Conservation (phyloP, 2,797 vertebrate genomes). For the Agapornis canus region DNA sequence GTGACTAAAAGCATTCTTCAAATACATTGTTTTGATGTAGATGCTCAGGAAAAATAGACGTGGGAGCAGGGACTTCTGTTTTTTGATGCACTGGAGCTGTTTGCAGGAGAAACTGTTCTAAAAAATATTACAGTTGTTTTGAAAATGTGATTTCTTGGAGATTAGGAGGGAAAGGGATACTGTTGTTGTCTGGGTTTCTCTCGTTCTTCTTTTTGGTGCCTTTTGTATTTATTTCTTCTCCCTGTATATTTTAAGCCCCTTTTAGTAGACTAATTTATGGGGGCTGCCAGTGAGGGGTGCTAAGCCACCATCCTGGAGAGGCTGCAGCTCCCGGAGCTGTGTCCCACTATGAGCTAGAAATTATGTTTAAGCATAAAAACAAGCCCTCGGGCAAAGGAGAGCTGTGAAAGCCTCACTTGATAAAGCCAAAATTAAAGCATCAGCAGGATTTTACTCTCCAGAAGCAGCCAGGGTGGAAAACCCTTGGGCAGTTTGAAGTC, state of each 20-base stretch:
- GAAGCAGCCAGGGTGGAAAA: background rate
- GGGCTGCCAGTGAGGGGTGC: slow-evolving; percentile 55
- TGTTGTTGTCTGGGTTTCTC: background rate
- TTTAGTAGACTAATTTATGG: background rate
- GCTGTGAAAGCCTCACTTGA: background rate
- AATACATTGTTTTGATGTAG: background rate
- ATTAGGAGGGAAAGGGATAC: background rate
- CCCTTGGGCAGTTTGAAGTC: background rate
- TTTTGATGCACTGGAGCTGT: background rate
- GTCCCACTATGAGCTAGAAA: background rate
- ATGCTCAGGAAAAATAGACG: background rate
- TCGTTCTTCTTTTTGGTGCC: background rate
- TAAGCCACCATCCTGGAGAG: background rate
- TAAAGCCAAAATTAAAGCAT: background rate
- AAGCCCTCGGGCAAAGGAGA: background rate
- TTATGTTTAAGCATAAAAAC: background rate
- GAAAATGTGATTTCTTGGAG: background rate
- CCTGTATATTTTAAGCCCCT: background rate
- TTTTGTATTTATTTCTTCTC: background rate
- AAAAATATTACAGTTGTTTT: background rate
- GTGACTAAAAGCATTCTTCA: background rate
- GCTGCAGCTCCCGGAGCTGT: background rate
- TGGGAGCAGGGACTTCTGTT: background rate
- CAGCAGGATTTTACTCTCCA: background rate
- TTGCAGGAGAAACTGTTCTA: background rate